phyloP scores from a whole-genome alignment of 1,140 invertebrate genomes.

The Drosophila mayri region DNA sequence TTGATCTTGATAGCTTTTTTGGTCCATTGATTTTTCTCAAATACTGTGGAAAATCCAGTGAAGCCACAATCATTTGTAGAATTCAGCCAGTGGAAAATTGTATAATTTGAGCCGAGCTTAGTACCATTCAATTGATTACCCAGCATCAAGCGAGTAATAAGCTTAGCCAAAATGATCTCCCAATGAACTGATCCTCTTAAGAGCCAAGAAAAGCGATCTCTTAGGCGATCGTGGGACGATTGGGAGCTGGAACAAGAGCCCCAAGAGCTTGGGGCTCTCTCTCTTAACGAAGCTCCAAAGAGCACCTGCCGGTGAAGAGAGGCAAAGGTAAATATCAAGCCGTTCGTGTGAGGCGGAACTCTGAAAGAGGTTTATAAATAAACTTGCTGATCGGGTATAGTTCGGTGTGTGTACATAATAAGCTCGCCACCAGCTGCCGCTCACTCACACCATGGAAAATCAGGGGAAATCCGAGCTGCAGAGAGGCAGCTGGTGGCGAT shows the following conservation, averaged over 20 bases:
- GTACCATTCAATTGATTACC: conserved; percentile 4
- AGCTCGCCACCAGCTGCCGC: conserved; percentile 67
- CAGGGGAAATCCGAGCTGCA: conserved; percentile 42
- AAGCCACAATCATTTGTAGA: not conserved
- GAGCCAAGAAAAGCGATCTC: conserved; percentile 12
- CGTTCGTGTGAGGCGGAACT: conserved; percentile 18
- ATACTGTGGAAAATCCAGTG: not conserved
- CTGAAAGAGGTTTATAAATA: conserved; percentile 60
- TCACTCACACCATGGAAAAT: conserved; percentile 41
- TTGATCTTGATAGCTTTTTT: not conserved
- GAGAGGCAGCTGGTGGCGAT: conserved; percentile 78
- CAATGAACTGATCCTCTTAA: conserved; percentile 11
- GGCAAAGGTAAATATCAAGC: not conserved
- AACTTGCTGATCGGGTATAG: conserved; percentile 60
- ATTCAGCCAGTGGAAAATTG: conserved; percentile 27
- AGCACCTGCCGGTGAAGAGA: conserved; percentile 67
- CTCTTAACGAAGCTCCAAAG: conserved; percentile 52
- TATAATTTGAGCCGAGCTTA: conserved; percentile 6
- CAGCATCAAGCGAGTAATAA: conserved; percentile 15
- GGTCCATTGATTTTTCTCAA: not conserved
- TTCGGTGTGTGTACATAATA: conserved; percentile 40
- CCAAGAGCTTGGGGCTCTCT: conserved; percentile 20
- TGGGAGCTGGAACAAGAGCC: conserved; percentile 65
- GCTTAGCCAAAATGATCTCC: conserved; percentile 35
- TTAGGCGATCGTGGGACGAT: conserved; percentile 31